Evolutionary conservation across 30 jellyfish, hydroid and myxozoan species (phyloP).

Genomic region (Aurelia aurita complex sp. Pacific): DNA sequence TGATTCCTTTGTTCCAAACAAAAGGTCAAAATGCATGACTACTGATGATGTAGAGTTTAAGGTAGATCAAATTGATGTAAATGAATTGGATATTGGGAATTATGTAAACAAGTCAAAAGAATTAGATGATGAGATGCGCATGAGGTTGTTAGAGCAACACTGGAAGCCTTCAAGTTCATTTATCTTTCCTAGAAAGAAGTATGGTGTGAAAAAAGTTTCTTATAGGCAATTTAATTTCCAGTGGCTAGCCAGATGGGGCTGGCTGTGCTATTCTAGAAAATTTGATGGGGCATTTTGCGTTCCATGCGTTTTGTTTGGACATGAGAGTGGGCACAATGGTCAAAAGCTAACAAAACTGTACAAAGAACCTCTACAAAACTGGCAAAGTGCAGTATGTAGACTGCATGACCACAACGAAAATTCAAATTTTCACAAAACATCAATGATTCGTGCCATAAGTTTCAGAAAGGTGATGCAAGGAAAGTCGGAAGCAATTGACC

Average conservation of each 20-base stretch:
- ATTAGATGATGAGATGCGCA: neutral
- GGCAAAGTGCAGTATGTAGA: conserved; percentile 13
- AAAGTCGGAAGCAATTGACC: neutral
- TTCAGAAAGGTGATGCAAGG: neutral
- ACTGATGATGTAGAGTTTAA: too few species aligned
- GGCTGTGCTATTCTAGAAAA: conserved; percentile 16
- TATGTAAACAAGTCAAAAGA: neutral
- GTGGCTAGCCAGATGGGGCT: neutral
- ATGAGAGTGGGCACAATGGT: conserved; percentile 14
- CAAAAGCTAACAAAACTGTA: conserved; percentile 10
- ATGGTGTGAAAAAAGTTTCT: neutral
- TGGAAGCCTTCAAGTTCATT: neutral
- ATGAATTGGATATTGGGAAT: neutral
- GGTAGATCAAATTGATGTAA: too few species aligned
- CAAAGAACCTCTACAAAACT: conserved; percentile 24
- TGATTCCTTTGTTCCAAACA: too few species aligned
- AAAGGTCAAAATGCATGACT: too few species aligned
- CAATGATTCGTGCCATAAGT: neutral
- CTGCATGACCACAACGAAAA: conserved; percentile 18
- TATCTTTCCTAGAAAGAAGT: neutral
- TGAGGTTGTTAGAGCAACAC: neutral
- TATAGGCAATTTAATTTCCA: neutral
- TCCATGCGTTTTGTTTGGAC: conserved; percentile 44
- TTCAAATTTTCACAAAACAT: conserved; percentile 25
- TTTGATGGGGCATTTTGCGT: conserved; percentile 62